Evolutionary conservation across 2,888 invertebrate genomes (phyloP), one percentile per base, ranked within the genome.

Genomic region (Drosophila differens): DNA sequence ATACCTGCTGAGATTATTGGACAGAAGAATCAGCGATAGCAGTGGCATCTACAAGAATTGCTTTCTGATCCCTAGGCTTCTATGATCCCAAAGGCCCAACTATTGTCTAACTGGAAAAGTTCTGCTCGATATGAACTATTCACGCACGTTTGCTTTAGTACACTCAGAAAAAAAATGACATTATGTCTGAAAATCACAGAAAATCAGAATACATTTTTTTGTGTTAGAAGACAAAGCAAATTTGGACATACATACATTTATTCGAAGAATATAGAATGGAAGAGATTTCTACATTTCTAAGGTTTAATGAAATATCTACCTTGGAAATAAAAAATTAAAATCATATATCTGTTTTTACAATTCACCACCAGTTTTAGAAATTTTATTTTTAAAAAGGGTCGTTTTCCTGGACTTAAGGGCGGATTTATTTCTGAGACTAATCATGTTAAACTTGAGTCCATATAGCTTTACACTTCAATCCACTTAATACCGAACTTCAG

Each of bases 81-180:
- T 79, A 6, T 65, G 68, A 3, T 54, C 39, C 19, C 25, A 71
- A 0, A 53, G 74, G 54, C 76, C 76, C 0, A 44, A 70, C 4
- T 67, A 71, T 16, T 57, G 44, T 16, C 35, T n/a, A 39, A 54
- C 69, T 32, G 84, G 73, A 1, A 37, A 74, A 12, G 16, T 65
- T n/a, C 62, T 75, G 5, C 61, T 70, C 0, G 67, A 69, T 16
- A 28, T 77, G 32, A 12, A 25, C 0, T 70, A 63, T 53, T 79
- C 85, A 7, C 68, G 70, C 37, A 25, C 53, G 75, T 85, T 44
- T 32, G 76, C 75, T 37, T n/a, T n/a, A 10, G 2, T 41, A n/a
- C n/a, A n/a, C 41, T n/a, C 10, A 5, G 41, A 37, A 41, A 41
- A 41, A 39, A 41, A 41, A n/a, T 41, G 2, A 4, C 10, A 10